Percentiles rank a stretch among this genome's conserved stretches.
phyloP scores from a whole-genome alignment of 1,140 invertebrate genomes.

The Orussus abietinus region DNA sequence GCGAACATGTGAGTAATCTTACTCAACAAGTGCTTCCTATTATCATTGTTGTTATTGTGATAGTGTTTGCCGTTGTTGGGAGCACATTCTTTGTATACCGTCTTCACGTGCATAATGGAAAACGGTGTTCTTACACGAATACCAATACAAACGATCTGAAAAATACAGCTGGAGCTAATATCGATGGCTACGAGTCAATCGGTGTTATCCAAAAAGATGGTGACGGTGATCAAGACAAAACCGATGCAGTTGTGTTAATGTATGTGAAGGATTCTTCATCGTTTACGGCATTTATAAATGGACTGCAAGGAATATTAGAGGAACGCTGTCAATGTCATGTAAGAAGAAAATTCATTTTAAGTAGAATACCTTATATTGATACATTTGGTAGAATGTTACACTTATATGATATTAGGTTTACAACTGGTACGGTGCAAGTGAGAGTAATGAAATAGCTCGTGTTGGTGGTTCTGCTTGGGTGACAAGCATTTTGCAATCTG shows the following conservation, averaged over 20 bases:
- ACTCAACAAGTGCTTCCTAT: conserved; percentile 11
- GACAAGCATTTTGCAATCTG: conserved; percentile 23
- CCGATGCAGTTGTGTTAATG: conserved; percentile 27
- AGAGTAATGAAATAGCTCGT: conserved; percentile 34
- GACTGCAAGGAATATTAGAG: conserved; percentile 28
- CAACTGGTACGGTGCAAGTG: conserved; percentile 31
- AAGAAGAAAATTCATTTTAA: conserved; percentile 14
- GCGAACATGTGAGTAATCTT: neutral
- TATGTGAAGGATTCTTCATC: conserved; percentile 28
- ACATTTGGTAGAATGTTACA: neutral
- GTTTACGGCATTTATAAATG: conserved; percentile 32
- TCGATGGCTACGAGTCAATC: conserved; percentile 16
- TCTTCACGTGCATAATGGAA: neutral
- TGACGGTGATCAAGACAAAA: conserved; percentile 7
- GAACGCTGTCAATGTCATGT: conserved; percentile 26
- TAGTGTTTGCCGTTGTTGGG: conserved; percentile 9
- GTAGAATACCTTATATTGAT: neutral
- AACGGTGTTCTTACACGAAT: conserved; percentile 5
- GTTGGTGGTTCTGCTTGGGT: conserved; percentile 35
- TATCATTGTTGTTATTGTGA: conserved; percentile 15
- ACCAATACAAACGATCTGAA: conserved; percentile 13
- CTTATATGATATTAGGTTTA: conserved; percentile 21
- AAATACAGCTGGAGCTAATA: conserved; percentile 7
- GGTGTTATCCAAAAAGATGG: conserved; percentile 8
- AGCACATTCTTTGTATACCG: conserved; percentile 9